These are phyloP conservation scores for Sterrhoptilus dennistouni DNA, from an alignment of 2,113 vertebrate species.

Conservation along the genomic window DNA sequence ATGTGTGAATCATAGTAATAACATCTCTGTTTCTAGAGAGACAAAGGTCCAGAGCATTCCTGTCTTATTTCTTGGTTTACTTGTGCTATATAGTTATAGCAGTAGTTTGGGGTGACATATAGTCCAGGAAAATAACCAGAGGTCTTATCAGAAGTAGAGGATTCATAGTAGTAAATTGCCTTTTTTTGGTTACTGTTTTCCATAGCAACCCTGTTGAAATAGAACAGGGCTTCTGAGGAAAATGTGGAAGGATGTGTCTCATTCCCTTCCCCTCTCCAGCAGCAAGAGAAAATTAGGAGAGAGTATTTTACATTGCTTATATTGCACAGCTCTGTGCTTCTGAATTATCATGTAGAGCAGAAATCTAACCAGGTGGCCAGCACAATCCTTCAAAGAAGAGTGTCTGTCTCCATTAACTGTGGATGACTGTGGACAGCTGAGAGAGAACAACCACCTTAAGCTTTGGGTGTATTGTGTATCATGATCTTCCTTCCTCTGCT, in stretches of 20 bases:
- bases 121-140: not conserved
- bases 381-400: not conserved
- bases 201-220: not conserved
- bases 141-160: not conserved
- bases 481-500: not conserved
- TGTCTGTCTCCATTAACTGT: not conserved
- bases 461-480: not conserved
- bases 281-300: not conserved
- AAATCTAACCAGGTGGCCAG: not conserved
- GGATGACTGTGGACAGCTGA: not conserved
- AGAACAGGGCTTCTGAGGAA: not conserved
- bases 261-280: not conserved
- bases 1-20: not conserved
- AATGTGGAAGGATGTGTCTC: not conserved
- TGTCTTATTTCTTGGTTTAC: not conserved
- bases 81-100: not conserved
- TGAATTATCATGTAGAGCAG: fast-evolving
- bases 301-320: not conserved
- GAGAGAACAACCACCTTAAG: not conserved
- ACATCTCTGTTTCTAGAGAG: not conserved
- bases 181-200: not conserved
- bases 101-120: not conserved
- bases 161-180: not conserved
- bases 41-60: not conserved
- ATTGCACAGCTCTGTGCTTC: not conserved